phyloP scores from a whole-genome alignment of 2,888 invertebrate genomes.

The Amblyteles armatorius region DNA sequence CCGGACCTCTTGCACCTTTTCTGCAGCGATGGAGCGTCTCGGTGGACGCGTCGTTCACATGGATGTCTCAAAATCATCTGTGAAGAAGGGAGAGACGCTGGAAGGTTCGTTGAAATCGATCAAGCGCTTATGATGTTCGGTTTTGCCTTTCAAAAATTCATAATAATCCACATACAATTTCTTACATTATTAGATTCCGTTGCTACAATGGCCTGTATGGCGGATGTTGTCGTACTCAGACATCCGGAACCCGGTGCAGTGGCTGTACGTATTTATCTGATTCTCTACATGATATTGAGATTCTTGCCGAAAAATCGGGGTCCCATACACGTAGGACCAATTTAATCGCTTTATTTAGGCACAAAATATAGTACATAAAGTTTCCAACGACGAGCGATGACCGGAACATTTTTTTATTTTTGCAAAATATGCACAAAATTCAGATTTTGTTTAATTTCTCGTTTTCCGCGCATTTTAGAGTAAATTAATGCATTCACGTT shows the following conservation, averaged over 20 bases:
- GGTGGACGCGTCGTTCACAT: slow-evolving; percentile 97
- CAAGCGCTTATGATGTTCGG: neutral
- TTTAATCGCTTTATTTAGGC: neutral
- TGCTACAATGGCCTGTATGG: slow-evolving; percentile 95
- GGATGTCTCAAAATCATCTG: slow-evolving; percentile 96
- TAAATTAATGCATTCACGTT: neutral
- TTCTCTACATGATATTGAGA: neutral
- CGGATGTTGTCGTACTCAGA: slow-evolving; percentile 96
- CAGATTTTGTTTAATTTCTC: neutral
- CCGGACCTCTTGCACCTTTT: slow-evolving; percentile 97
- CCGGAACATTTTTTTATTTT: neutral
- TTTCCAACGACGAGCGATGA: neutral
- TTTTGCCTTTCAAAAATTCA: neutral
- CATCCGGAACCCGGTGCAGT: slow-evolving; percentile 98
- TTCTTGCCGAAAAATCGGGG: too few species aligned
- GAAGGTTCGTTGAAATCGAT: slow-evolving; percentile 86
- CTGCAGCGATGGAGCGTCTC: slow-evolving; percentile 97
- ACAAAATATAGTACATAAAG: neutral
- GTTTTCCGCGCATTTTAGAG: neutral
- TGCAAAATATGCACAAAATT: neutral
- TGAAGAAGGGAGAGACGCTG: slow-evolving; percentile 98
- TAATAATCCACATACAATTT: slow-evolving; percentile 21
- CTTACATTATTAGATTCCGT: slow-evolving; percentile 88
- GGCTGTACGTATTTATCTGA: slow-evolving; percentile 86
- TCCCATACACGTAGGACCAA: too few species aligned